phyloP scores from a whole-genome alignment of 2,113 vertebrate genomes.

The Ardeotis arabs region DNA sequence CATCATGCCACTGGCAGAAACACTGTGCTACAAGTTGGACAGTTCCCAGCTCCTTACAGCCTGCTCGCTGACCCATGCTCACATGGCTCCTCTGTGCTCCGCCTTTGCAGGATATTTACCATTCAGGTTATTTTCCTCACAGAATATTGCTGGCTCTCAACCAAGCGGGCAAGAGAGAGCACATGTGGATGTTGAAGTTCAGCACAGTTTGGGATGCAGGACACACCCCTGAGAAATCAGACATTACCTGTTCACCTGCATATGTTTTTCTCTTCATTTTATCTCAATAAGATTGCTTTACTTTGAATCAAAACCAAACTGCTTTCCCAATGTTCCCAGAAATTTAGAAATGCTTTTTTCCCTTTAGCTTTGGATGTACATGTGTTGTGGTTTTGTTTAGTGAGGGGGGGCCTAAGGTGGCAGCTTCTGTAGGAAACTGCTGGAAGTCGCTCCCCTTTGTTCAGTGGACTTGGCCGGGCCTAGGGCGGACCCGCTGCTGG shows the following conservation, averaged over 20 bases:
- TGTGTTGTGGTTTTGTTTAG: too few species aligned
- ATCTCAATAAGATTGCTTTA: background rate
- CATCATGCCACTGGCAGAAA: background rate
- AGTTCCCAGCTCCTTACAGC: background rate
- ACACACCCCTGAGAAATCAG: background rate
- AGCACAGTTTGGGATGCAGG: background rate
- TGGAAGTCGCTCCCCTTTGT: too few species aligned
- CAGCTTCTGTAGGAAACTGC: too few species aligned
- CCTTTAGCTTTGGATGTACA: background rate
- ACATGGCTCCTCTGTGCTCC: background rate
- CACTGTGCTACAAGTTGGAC: rapidly evolving
- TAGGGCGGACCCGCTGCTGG: too few species aligned
- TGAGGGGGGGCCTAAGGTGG: too few species aligned
- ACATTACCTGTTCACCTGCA: background rate
- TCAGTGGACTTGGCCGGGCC: too few species aligned
- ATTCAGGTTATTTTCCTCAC: background rate
- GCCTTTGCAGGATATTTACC: background rate
- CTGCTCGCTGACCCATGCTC: background rate
- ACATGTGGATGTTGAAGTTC: background rate
- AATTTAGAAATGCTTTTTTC: background rate
- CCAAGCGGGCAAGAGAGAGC: rapidly evolving
- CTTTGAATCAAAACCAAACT: background rate
- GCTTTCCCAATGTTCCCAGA: background rate
- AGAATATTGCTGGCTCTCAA: background rate
- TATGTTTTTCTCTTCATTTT: background rate